Base-by-base conservation (phyloP, 2,113 vertebrate genomes). In the Sigmodon hispidus region DNA sequence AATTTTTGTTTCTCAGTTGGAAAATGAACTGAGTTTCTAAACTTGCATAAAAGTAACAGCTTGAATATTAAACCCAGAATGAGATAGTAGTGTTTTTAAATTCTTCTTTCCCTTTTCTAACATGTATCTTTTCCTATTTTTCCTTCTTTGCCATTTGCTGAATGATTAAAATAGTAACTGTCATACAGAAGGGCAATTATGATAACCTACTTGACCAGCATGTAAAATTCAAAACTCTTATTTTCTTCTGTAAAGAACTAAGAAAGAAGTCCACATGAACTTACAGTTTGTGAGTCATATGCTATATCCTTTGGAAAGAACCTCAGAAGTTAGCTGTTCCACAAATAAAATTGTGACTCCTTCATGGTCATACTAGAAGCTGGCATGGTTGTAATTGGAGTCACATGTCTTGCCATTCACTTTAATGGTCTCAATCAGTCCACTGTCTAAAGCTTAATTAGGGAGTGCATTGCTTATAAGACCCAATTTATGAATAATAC, bases 31-130 rank as follows among this genome's bases (percentile, higher is more conserved):
- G 63, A 8, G 0, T 61, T 59, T n/a, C 40, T 76, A 29, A 93
- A 88, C 76, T 86, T 79, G 95, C 87, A 87, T 52, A 84, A 77
- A 92, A 69, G 26, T 34, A 70, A 26, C 10, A 86, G 7, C 45
- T 57, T 93, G 67, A 87, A 65, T 92, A 84, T 67, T 95, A 90
- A 92, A 89, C 36, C 43, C 45, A 17, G 76, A 95, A 79, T 36
- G 55, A 89, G 69, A 94, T 72, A 7, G 5, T 43, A 43, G 0
- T 0, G 9, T 87, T 96, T 69, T 94, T 36, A 61, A 43, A 12
- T 21, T 52, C 43, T 90, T 84, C 88, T 43, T 52, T 59, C 48
- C 1, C 69, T 4, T 26, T 52, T 79, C 55, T 22, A 61, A 34
- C 6, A 8, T 24, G 29, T 31, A 9, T 26, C 34, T 75, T 7